Evolutionary conservation across 1,140 invertebrate species (phyloP).

Genomic region (Anastrepha ludens): DNA sequence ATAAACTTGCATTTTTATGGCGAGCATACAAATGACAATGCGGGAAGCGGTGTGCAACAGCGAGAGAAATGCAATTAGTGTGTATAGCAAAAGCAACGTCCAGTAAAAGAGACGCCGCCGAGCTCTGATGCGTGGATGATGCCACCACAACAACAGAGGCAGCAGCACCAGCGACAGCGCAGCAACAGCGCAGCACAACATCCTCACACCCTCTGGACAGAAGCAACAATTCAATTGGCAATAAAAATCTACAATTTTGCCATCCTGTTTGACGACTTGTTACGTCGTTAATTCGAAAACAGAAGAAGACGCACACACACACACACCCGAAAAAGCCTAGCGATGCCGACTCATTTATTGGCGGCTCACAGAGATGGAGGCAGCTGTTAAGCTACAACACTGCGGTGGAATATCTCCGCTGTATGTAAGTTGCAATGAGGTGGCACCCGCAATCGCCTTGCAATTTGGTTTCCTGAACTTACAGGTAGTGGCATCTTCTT

Average conservation of each 20-base stretch:
- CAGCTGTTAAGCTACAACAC: not conserved
- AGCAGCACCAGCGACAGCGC: not conserved
- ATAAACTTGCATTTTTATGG: not conserved
- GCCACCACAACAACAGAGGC: not conserved
- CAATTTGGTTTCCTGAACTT: conserved; percentile 20
- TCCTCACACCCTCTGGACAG: conserved; percentile 28
- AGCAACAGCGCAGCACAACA: not conserved
- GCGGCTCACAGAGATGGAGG: no score
- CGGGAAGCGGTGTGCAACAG: not conserved
- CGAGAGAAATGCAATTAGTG: not conserved
- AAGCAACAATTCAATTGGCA: conserved; percentile 33
- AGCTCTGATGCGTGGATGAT: not conserved
- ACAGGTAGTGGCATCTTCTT: conserved; percentile 32
- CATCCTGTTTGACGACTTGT: conserved; percentile 44
- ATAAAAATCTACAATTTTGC: conserved; percentile 33
- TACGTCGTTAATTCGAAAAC: conserved; percentile 2
- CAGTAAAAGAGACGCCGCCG: not conserved
- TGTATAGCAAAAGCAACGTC: not conserved
- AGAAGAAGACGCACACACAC: not conserved
- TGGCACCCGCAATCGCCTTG: conserved; percentile 42
- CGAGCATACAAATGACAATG: conserved; percentile 4
- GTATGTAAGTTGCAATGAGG: not conserved
- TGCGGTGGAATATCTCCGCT: not conserved
- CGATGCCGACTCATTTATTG: not conserved
- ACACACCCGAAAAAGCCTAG: not conserved